Evolutionary conservation across 2,888 invertebrate genomes (phyloP).

Genomic region (Cantharis flavilabris): DNA sequence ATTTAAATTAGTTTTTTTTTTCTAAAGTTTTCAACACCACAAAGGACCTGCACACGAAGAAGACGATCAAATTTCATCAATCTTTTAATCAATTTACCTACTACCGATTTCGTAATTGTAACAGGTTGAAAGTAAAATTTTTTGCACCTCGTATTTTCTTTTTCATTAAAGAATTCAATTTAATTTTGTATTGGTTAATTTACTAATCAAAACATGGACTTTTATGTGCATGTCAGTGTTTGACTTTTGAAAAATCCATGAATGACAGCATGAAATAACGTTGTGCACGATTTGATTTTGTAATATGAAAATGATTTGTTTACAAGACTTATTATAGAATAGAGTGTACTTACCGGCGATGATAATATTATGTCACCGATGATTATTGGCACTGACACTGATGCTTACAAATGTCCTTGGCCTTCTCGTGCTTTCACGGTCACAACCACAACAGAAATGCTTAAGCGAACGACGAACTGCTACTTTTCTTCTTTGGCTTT

Average conservation of each 20-base stretch:
- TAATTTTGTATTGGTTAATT: not conserved
- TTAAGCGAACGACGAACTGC: conserved; percentile 54
- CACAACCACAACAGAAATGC: conserved; percentile 56
- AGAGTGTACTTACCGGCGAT: not conserved
- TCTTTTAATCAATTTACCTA: not conserved
- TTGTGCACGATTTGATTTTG: not conserved
- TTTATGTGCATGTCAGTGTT: not conserved
- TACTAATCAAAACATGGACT: not conserved
- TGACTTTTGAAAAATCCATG: not conserved
- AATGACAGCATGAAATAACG: not conserved
- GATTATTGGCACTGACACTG: conserved; percentile 50
- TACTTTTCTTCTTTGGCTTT: conserved; percentile 53
- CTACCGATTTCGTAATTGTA: not conserved
- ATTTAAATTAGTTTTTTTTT: not conserved
- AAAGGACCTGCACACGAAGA: not conserved
- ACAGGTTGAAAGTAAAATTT: not conserved
- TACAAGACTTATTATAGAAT: not conserved
- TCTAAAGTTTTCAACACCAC: not conserved
- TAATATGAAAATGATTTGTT: not conserved
- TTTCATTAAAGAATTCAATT: not conserved
- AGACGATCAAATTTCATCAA: not conserved
- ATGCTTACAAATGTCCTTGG: conserved; percentile 49
- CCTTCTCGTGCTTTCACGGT: conserved; percentile 53
- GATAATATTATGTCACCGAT: conserved; percentile 12
- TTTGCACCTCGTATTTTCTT: not conserved